Base-by-base conservation (phyloP, 1,140 invertebrate species). In the Paralvinella palmiformis region DNA sequence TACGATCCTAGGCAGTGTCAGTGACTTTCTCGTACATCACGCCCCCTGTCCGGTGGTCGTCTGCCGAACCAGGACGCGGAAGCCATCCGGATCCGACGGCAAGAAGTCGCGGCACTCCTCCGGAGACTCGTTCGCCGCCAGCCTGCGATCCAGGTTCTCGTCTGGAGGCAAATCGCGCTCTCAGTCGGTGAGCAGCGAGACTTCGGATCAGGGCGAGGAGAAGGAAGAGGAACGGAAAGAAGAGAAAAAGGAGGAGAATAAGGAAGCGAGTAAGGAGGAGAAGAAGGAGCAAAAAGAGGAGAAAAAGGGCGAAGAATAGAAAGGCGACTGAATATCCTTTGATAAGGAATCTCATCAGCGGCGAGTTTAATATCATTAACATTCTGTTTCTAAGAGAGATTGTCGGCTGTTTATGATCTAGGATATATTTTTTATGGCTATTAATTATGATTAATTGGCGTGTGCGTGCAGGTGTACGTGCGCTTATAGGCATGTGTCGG, bases 1-100 rank as follows among this genome's bases (percentile, higher is more conserved):
- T 15, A 66, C 64, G 35, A 66, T 66, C 24, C 53, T 66, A 2
- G 64, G 64, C 24, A 56, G 48, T 36, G 64, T 66, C 29, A 62
- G 59, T 24, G 64, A 66, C 35, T 66, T 52, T 50, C 52, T 66
- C 20, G 64, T 66, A 1, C 32, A 60, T 48, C 64, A 66, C 36
- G 64, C 64, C 20, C n/a, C 32, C 50, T 66, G 64, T 52, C 64
- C 64, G 17, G 64, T 66, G 35, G 52, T 62, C 33, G 64, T 66
- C 27, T 66, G 64, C 52, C 58, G 59, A 6, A 35, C 41, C 24
- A 7, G 41, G 17, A 20, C 20, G 10, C 33, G 58, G 10, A 24
- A 48, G n/a, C 17, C 58, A 17, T 41, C 33, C 24, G 50, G 15
- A 7, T 15, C 29, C 4, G 58, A 60, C 7, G 36, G 33, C 6